Evolutionary conservation across 2,888 invertebrate genomes (phyloP), one percentile per base, ranked within the genome.

Genomic region (Heterodera filipjevi): DNA sequence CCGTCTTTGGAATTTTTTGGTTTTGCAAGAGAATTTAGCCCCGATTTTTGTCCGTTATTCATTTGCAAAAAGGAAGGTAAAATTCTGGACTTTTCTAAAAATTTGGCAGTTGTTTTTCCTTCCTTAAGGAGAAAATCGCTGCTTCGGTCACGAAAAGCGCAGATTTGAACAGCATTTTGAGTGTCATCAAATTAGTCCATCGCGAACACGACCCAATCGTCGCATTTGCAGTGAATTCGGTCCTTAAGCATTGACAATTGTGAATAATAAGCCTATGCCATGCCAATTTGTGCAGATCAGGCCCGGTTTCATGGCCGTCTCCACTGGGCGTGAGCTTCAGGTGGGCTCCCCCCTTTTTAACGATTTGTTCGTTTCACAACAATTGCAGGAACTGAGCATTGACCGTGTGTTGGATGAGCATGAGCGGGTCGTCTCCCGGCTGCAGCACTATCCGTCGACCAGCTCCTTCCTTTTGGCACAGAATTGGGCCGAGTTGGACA

Each of bases 151-250:
- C 68, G 22, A 32, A 35, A 22, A 33, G 19, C 16, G n/a, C 33
- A 5, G 68, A 68, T 35, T n/a, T 22, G 35, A 68, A 68, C 33
- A 68, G n/a, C 33, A 68, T 68, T 68, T 68, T 68, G 68, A 66
- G 46, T 89, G 95, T 95, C 16, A 95, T 96, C 80, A 93, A 96
- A 84, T 95, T 99, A 86, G 95, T 99, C 84, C 98, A 99, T 90
- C 97, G 98, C 91, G 99, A 99, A 89, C 96, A 96, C 91, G 99
- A 99, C 90, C 95, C 96, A 78, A 96, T 99, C 85, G 93, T 95
- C 77, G 95, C 98, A 49, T 99, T 99, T 92, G 96, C 97, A 89
- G 85, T 84, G 72, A 87, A 85, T 79, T 84, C 85, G 78, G 85
- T 84, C 59, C 71, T 32, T n/a, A 59, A n/a, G 30, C 53, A 49